Evolutionary conservation across 2,113 vertebrate species (phyloP).

Genomic region (Pollimyrus isidori): DNA sequence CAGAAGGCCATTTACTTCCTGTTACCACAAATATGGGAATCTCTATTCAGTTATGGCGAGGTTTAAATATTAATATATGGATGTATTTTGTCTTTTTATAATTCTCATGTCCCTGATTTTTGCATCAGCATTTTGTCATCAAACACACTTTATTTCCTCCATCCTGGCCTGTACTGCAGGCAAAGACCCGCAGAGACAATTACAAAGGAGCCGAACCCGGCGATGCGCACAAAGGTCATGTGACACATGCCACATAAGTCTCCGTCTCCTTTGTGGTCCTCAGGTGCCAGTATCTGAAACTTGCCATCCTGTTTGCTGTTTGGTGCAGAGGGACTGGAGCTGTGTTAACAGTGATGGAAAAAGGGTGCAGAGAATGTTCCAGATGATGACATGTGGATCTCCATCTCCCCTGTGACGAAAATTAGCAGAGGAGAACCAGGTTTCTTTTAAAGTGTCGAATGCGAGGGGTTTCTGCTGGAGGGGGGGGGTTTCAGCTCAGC

Average conservation of each 20-base stretch:
- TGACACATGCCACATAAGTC: not conserved
- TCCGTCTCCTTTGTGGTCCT: slow-evolving; percentile 10
- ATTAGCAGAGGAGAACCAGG: not conserved
- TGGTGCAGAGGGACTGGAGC: slow-evolving; percentile 25
- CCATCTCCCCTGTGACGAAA: not conserved
- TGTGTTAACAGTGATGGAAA: not conserved
- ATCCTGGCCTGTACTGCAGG: not conserved
- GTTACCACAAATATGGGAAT: not conserved
- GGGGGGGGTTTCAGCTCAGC: not conserved
- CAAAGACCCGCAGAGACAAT: not conserved
- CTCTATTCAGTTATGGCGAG: not conserved
- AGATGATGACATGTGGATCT: not conserved
- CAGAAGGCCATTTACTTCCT: not conserved
- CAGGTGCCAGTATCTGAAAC: not conserved
- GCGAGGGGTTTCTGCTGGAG: not conserved
- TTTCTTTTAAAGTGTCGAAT: slow-evolving; percentile 6
- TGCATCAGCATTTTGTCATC: not conserved
- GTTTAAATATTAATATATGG: not conserved
- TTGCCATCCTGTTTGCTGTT: not conserved
- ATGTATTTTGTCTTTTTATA: not conserved
- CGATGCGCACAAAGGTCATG: not conserved
- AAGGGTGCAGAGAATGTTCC: not conserved
- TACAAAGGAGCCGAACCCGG: not conserved
- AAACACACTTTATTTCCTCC: not conserved
- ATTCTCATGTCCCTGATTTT: not conserved